Percentiles rank a stretch among this genome's conserved stretches.
phyloP scores from a whole-genome alignment of 2,888 invertebrate genomes.

The Teleogryllus oceanicus region DNA sequence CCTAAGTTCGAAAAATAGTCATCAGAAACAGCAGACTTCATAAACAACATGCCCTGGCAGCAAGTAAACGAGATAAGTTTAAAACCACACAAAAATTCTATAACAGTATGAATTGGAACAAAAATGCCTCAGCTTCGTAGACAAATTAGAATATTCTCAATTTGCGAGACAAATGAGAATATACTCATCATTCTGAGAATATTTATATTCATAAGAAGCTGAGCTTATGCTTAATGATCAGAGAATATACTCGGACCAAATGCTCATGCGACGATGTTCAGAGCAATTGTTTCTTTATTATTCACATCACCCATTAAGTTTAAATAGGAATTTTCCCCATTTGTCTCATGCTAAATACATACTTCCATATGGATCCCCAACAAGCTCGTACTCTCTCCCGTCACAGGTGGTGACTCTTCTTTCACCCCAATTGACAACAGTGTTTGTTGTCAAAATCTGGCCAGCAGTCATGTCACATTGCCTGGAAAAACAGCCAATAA shows the following conservation, averaged over 20 bases:
- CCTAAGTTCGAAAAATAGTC: too few relatives aligned
- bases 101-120: too few relatives aligned
- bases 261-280: neutral
- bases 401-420: neutral
- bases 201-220: neutral
- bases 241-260: too few relatives aligned
- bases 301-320: neutral
- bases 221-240: neutral
- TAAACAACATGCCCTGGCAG: too few relatives aligned
- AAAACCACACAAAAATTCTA: too few relatives aligned
- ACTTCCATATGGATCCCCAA: neutral
- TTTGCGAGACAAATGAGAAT: too few relatives aligned
- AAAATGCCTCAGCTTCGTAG: too few relatives aligned
- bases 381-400: neutral
- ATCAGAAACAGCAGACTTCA: too few relatives aligned
- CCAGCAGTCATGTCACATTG: neutral
- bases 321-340: neutral
- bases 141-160: too few relatives aligned
- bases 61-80: too few relatives aligned
- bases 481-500: neutral
- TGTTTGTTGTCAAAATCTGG: neutral
- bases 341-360: neutral
- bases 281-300: neutral
- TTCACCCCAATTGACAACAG: neutral
- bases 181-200: too few relatives aligned